Evolutionary conservation across 2,797 vertebrate species (phyloP).

Genomic region (Gymnoscopelus microlampas): DNA sequence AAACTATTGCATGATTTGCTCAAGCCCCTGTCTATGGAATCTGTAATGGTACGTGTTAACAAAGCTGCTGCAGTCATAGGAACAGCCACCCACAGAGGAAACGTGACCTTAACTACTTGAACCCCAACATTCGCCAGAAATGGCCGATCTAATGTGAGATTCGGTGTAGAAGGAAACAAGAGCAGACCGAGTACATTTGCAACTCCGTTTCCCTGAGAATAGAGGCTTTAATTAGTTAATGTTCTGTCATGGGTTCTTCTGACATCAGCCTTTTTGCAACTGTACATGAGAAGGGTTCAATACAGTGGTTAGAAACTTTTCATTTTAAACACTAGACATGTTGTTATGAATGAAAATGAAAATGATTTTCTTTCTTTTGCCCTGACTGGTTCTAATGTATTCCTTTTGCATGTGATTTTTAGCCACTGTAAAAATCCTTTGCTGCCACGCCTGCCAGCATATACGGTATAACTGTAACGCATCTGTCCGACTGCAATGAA

Average conservation of each 20-base stretch:
- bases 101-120: too few relatives aligned
- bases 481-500: constrained; percentile 30
- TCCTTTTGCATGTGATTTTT: constrained; percentile 28
- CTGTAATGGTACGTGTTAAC: constrained; percentile 17
- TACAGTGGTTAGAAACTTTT: constrained; percentile 16
- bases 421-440: constrained; percentile 16
- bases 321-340: constrained; percentile 25
- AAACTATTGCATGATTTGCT: constrained; percentile 44
- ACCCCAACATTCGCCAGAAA: too few relatives aligned
- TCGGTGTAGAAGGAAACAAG: too few relatives aligned
- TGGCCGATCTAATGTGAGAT: too few relatives aligned
- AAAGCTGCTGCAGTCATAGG: not conserved
- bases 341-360: not conserved
- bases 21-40: constrained; percentile 32
- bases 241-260: constrained; percentile 12
- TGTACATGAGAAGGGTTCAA: constrained; percentile 15
- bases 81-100: not conserved
- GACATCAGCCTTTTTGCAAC: constrained; percentile 29
- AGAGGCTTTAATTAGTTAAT: not conserved
- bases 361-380: constrained; percentile 22
- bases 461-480: constrained; percentile 22
- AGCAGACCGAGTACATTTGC: too few relatives aligned
- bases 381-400: constrained; percentile 26
- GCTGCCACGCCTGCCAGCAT: constrained; percentile 12
- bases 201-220: too few relatives aligned